These are phyloP conservation scores for Dryococelus australis DNA, from an alignment of 2,888 invertebrate genomes.

Conservation along the genomic window DNA sequence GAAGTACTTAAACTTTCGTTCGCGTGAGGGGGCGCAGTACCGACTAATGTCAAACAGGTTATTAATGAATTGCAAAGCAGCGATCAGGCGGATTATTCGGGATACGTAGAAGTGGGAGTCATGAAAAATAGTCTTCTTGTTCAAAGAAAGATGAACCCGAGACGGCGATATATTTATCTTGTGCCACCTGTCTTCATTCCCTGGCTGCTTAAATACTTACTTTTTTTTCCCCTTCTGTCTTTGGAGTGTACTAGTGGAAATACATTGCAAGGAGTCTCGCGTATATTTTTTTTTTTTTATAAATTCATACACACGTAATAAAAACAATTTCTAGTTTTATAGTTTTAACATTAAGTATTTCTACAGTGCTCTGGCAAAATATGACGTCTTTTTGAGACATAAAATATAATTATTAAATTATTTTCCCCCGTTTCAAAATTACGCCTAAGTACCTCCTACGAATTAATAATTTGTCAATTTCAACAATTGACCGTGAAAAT, in stretches of 20 bases:
- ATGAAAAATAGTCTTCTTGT: neutral
- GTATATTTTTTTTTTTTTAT: neutral
- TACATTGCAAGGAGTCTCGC: neutral
- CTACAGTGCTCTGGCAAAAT: too few species aligned
- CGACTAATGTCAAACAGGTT: neutral
- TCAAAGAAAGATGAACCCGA: too few species aligned
- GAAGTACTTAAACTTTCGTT: neutral
- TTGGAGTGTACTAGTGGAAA: neutral
- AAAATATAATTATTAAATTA: too few species aligned
- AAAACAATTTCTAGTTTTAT: too few species aligned
- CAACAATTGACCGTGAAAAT: too few species aligned
- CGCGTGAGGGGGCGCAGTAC: neutral
- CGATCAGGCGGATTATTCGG: neutral
- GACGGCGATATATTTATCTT: neutral
- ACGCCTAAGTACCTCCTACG: too few species aligned
- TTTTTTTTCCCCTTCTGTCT: neutral
- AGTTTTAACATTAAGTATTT: too few species aligned
- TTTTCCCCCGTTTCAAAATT: too few species aligned
- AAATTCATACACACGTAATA: neutral
- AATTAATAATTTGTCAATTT: too few species aligned
- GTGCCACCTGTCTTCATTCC: neutral
- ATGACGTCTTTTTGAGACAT: too few species aligned
- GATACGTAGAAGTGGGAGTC: neutral
- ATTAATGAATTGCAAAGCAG: neutral
- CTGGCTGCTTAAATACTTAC: neutral